Conservation (phyloP, 1,140 invertebrate species). For the Plodia interpunctella region DNA sequence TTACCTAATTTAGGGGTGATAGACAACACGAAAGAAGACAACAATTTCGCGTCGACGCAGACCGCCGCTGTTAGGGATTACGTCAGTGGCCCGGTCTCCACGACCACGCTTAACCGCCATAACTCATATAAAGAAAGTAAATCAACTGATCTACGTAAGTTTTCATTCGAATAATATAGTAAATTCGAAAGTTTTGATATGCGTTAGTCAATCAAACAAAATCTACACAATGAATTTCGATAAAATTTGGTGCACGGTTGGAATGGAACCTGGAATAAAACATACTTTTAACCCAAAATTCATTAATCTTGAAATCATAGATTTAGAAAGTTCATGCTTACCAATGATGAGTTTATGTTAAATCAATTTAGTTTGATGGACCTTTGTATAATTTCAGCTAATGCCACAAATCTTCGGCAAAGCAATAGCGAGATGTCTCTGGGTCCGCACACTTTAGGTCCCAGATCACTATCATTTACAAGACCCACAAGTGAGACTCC, state of each 20-base stretch:
- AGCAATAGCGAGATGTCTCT: conserved; percentile 72
- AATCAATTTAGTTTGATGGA: too few relatives aligned
- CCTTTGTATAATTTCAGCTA: conserved; percentile 36
- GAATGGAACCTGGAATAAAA: too few relatives aligned
- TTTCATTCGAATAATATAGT: conserved; percentile 4
- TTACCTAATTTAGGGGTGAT: conserved; percentile 42
- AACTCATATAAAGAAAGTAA: conserved; percentile 70
- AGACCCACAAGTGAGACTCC: conserved; percentile 50
- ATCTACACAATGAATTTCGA: too few relatives aligned
- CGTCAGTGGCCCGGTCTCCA: conserved; percentile 38
- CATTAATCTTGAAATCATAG: too few relatives aligned
- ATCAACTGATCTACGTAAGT: conserved; percentile 61
- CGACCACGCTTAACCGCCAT: conserved; percentile 58
- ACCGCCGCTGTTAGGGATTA: conserved; percentile 42
- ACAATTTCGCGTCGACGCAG: conserved; percentile 36
- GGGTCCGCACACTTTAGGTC: conserved; percentile 58
- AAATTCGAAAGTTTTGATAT: too few relatives aligned
- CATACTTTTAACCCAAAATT: too few relatives aligned
- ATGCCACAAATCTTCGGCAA: conserved; percentile 43
- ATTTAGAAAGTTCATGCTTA: too few relatives aligned
- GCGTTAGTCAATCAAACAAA: too few relatives aligned
- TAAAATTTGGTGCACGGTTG: too few relatives aligned
- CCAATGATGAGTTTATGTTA: too few relatives aligned
- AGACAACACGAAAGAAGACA: conserved; percentile 57
- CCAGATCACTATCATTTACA: conserved; percentile 70